Evolutionary conservation across 2,113 vertebrate species (phyloP), one percentile per base, ranked within the genome.

Genomic region (Nettapus auritus): DNA sequence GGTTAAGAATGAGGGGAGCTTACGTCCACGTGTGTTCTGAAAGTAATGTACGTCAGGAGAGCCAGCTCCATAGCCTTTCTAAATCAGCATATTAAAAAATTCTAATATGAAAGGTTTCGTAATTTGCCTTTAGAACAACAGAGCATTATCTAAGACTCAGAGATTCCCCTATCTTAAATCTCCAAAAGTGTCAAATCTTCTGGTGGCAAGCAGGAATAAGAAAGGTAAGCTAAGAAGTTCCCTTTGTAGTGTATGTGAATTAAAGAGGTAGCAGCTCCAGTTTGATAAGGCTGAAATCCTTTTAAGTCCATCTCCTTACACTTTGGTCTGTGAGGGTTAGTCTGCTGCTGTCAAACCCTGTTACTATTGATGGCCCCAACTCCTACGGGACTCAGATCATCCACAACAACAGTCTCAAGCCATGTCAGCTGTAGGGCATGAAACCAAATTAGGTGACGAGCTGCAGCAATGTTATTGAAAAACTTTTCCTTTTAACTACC

Each of bases 21-120:
- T 68, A 71, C 85, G 78, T 13, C 87, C 91, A 90, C 3, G 8
- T 50, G 34, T 42, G 87, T 52, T 42, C 70, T 70, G 71, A 53
- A 89, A 77, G 79, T 74, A 22, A 91, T 62, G 69, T 33, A 81
- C 9, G 78, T 75, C 89, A 94, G 96, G 88, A 97, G 93, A 95
- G 89, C 96, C 96, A 96, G 96, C 94, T 97, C 94, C 96, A 73
- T 55, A 50, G 80, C 91, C 82, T 44, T 94, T 80, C 29, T 75
- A 83, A 82, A 73, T 76, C n/a, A 89, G 74, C 71, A 66, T 56
- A 88, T 60, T 86, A 84, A 95, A 88, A 59, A 36, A 26, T 21
- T 42, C 18, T 82, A 55, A 94, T 92, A 87, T 84, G 76, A 57
- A 77, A 75, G 53, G 95, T 95, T 94, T 96, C 68, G 87, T 93